Conservation (phyloP, 2,888 invertebrate genomes). For the Rotaria macrura region DNA sequence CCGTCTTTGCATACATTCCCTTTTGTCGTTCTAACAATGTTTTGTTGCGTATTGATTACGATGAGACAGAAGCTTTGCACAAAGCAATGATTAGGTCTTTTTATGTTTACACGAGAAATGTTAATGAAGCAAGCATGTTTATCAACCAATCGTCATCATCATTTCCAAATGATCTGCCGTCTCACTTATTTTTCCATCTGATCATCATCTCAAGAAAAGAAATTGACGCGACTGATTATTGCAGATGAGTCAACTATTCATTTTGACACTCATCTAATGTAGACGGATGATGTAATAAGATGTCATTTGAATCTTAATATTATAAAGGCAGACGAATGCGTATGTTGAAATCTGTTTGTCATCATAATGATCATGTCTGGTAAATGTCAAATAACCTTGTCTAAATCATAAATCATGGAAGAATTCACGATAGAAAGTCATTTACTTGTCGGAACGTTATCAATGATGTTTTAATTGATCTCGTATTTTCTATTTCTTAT, state of each 20-base stretch:
- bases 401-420: background rate
- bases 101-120: slow-evolving; percentile 1
- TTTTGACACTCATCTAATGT: background rate
- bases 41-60: background rate
- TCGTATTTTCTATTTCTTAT: background rate
- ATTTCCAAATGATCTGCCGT: background rate
- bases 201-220: background rate
- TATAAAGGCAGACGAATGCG: background rate
- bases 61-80: background rate
- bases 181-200: background rate
- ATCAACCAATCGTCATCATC: background rate
- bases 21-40: background rate
- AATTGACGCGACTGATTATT: background rate
- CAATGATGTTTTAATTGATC: no score
- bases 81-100: background rate
- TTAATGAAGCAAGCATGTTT: slow-evolving; percentile 1
- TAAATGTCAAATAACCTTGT: background rate
- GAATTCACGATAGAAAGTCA: background rate
- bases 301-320: background rate
- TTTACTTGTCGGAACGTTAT: background rate
- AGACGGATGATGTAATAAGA: background rate
- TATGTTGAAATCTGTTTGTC: background rate
- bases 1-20: background rate
- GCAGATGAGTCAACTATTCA: background rate
- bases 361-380: background rate